Evolutionary conservation across 2,797 vertebrate species (phyloP).

Genomic region (Falco cherrug): DNA sequence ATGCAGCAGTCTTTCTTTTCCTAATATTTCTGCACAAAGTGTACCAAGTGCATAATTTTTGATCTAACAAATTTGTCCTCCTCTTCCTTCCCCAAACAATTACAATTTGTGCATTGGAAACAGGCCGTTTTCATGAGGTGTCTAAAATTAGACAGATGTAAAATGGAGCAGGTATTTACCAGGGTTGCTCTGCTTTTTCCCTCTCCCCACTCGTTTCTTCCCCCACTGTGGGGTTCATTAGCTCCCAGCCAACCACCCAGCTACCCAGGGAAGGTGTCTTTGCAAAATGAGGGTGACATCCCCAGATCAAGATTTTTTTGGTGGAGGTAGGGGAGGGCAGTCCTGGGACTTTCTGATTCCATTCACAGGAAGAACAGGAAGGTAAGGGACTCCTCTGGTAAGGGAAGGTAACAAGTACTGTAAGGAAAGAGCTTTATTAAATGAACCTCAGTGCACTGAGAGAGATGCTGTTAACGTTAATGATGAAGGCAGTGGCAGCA

Average conservation of each 20-base stretch:
- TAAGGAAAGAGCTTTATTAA: background rate
- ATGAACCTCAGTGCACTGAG: background rate
- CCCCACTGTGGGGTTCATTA: background rate
- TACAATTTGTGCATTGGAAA: background rate
- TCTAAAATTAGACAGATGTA: background rate
- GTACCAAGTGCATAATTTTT: background rate
- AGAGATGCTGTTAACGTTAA: background rate
- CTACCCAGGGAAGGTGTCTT: background rate
- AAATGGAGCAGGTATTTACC: background rate
- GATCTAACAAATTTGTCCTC: background rate
- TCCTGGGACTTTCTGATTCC: background rate
- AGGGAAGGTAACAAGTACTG: too few relatives aligned
- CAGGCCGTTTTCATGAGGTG: accelerated
- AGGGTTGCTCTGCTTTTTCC: background rate
- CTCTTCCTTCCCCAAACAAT: background rate
- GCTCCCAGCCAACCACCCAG: background rate
- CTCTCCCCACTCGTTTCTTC: background rate
- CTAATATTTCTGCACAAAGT: background rate
- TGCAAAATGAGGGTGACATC: background rate
- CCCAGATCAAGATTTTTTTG: background rate
- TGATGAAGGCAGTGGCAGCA: background rate
- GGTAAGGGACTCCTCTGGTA: background rate
- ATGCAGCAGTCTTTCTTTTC: background rate
- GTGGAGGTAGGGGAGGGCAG: accelerated
- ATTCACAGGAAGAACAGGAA: background rate